These are phyloP conservation scores for Podargus strigoides DNA, from an alignment of 2,797 vertebrate species.

Conservation along the genomic window DNA sequence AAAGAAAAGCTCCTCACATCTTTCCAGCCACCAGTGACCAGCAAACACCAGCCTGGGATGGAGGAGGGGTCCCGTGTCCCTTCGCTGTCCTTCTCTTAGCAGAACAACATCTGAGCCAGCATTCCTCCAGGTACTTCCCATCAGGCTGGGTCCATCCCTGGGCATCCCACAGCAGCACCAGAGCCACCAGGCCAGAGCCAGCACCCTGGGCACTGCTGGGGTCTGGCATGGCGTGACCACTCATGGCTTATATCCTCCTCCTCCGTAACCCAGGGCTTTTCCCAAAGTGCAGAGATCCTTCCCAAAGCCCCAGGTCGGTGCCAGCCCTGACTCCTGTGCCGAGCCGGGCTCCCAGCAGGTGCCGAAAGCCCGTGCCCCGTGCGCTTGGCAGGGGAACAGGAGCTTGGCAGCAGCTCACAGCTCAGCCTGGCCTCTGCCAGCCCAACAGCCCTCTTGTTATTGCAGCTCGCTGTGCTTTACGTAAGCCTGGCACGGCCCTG, in stretches of 20 bases:
- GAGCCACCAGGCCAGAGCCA: neutral
- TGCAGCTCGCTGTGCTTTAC: neutral
- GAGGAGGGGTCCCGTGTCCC: neutral
- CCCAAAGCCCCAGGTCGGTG: neutral
- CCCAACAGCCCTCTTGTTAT: neutral
- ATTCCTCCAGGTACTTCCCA: rapidly evolving
- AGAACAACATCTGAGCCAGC: neutral
- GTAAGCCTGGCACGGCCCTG: neutral
- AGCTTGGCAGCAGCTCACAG: neutral
- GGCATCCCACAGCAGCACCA: no score
- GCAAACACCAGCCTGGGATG: rapidly evolving
- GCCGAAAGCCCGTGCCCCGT: neutral
- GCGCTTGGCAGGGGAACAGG: neutral
- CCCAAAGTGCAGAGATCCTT: neutral
- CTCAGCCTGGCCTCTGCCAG: neutral
- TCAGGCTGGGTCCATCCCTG: neutral
- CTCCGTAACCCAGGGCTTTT: neutral
- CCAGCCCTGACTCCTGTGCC: neutral
- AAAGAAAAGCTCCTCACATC: neutral
- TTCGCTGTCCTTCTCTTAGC: neutral
- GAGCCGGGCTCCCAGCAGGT: neutral
- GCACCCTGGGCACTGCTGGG: no score
- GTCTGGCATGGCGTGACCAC: rapidly evolving
- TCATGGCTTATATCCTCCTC: neutral
- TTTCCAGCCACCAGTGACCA: neutral